These are phyloP conservation scores for Drosophila siamana DNA, from an alignment of 2,888 invertebrate genomes.

Conservation along the genomic window DNA sequence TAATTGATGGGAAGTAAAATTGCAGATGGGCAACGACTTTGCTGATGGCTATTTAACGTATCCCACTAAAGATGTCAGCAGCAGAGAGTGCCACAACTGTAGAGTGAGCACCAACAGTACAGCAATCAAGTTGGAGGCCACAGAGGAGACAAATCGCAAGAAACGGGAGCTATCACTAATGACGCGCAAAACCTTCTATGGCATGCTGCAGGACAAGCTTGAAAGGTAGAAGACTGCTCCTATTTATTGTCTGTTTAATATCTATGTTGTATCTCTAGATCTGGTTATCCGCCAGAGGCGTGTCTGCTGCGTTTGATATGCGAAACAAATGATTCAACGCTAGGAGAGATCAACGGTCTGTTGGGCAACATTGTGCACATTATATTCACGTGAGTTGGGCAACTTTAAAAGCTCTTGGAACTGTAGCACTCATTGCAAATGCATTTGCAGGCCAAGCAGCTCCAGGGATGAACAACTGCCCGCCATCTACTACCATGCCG, in stretches of 20 bases:
- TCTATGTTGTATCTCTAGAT: conserved; percentile 48
- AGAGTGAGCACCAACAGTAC: conserved; percentile 42
- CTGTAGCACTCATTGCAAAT: not conserved
- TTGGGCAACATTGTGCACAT: conserved; percentile 89
- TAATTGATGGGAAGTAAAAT: not conserved
- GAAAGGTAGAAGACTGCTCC: conserved; percentile 60
- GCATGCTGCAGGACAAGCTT: conserved; percentile 79
- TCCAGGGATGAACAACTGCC: conserved; percentile 78
- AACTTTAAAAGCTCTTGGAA: not conserved
- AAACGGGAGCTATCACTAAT: conserved; percentile 69
- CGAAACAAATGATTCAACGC: conserved; percentile 86
- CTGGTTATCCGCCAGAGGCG: conserved; percentile 87
- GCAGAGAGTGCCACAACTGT: conserved; percentile 60
- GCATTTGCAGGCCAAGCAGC: conserved; percentile 72
- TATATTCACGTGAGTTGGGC: conserved; percentile 88
- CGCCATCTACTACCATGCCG: conserved; percentile 79
- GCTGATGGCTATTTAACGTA: conserved; percentile 62
- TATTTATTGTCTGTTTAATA: not conserved
- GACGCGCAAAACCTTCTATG: conserved; percentile 78
- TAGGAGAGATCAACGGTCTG: conserved; percentile 87
- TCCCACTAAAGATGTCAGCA: conserved; percentile 27
- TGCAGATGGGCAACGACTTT: conserved; percentile 65
- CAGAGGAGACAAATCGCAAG: conserved; percentile 7
- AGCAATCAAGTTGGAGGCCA: not conserved
- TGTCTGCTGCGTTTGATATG: conserved; percentile 89